Percentiles rank a stretch among this genome's conserved stretches.
Conservation (phyloP, 2,888 invertebrate species). For the Microctonus brassicae region DNA sequence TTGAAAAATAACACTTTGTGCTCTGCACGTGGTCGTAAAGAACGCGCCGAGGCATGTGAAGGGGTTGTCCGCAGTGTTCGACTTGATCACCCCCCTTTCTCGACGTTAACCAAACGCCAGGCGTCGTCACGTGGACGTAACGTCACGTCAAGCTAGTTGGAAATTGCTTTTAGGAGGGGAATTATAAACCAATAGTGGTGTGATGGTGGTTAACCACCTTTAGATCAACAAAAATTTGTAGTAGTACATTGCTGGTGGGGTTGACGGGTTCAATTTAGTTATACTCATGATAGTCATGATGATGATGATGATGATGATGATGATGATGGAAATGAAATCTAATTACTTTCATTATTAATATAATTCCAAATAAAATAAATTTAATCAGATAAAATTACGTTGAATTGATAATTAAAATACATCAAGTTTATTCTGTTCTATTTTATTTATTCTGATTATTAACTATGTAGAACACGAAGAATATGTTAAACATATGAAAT, state of each 20-base stretch:
- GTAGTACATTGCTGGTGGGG: constrained; percentile 15
- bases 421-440: not conserved
- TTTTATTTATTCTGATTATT: not conserved
- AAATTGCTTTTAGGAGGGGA: constrained; percentile 28
- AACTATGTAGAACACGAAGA: constrained; percentile 27
- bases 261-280: constrained; percentile 14
- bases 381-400: not conserved
- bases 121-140: constrained; percentile 62
- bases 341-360: not conserved
- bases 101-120: constrained; percentile 47
- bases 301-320: constrained; percentile 18
- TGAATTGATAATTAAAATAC: not conserved
- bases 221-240: constrained; percentile 42
- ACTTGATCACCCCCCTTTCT: constrained; percentile 56
- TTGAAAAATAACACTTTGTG: constrained; percentile 22
- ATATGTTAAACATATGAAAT: no score
- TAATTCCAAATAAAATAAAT: not conserved
- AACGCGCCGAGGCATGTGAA: constrained; percentile 62
- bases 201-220: constrained; percentile 47
- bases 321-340: not conserved
- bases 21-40: constrained; percentile 58
- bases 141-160: constrained; percentile 45
- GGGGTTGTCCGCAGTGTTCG: constrained; percentile 57
- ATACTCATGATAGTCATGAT: constrained; percentile 4
- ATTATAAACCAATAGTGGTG: not conserved